Evolutionary conservation across 1,140 invertebrate species (phyloP).

Genomic region (Zaprionus gabonicus): DNA sequence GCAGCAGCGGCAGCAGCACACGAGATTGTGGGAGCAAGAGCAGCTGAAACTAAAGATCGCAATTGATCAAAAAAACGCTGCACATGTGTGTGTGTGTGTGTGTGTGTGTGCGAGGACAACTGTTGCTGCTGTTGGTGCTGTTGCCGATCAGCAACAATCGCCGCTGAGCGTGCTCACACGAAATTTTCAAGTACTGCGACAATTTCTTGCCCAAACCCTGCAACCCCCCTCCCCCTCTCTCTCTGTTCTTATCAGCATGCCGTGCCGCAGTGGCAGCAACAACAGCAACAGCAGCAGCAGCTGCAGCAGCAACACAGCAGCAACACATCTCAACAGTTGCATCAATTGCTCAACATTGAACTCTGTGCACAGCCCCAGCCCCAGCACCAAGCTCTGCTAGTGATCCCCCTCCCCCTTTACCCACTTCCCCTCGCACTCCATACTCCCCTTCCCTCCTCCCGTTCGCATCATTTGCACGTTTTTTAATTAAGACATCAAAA

Average conservation of each 20-base stretch:
- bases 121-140: slow-evolving; percentile 30
- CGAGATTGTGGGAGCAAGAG: slow-evolving; percentile 76
- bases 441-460: neutral
- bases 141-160: slow-evolving; percentile 58
- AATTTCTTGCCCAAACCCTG: slow-evolving; percentile 60
- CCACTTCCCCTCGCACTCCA: too few relatives aligned
- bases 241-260: slow-evolving; percentile 65
- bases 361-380: slow-evolving; percentile 53
- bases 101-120: slow-evolving; percentile 40
- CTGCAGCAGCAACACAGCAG: slow-evolving; percentile 43
- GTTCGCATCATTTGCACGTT: slow-evolving; percentile 77
- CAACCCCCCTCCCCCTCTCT: neutral
- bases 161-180: slow-evolving; percentile 82
- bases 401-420: neutral
- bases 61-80: slow-evolving; percentile 65
- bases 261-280: slow-evolving; percentile 62
- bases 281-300: slow-evolving; percentile 13
- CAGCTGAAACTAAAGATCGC: slow-evolving; percentile 67
- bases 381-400: slow-evolving; percentile 22
- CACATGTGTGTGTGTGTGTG: slow-evolving; percentile 11
- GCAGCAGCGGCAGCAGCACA: slow-evolving; percentile 50
- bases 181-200: slow-evolving; percentile 82
- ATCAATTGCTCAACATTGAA: slow-evolving; percentile 84
- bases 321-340: slow-evolving; percentile 83
- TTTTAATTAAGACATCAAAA: slow-evolving; percentile 84